phyloP scores from a whole-genome alignment of 1,140 invertebrate genomes.

The Bradysia coprophila region DNA sequence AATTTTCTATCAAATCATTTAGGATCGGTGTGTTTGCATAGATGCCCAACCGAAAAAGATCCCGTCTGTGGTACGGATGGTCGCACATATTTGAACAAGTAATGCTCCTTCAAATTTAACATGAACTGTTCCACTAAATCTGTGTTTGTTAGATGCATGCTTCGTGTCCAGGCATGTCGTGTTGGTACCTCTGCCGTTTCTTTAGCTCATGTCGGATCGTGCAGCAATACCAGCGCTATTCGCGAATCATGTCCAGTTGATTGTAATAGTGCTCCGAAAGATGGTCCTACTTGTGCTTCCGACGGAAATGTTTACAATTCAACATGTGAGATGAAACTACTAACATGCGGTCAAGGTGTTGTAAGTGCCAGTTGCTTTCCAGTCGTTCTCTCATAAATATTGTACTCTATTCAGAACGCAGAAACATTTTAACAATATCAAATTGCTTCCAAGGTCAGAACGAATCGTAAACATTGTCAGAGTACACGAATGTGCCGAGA shows the following conservation, averaged over 20 bases:
- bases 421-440: neutral
- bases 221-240: slow-evolving; percentile 73
- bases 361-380: slow-evolving; percentile 10
- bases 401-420: neutral
- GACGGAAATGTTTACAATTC: slow-evolving; percentile 87
- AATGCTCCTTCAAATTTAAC: neutral
- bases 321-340: slow-evolving; percentile 79
- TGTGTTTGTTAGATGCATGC: slow-evolving; percentile 53
- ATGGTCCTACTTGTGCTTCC: slow-evolving; percentile 78
- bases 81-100: slow-evolving; percentile 62
- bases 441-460: slow-evolving; percentile 34
- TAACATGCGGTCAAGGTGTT: slow-evolving; percentile 78
- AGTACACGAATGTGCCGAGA: slow-evolving; percentile 81
- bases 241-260: slow-evolving; percentile 74
- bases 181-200: slow-evolving; percentile 32
- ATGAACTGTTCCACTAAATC: neutral
- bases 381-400: neutral
- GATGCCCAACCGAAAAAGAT: slow-evolving; percentile 64
- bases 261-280: slow-evolving; percentile 61
- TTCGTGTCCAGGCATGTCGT: slow-evolving; percentile 53
- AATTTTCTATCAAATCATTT: too few relatives aligned
- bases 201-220: slow-evolving; percentile 64
- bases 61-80: slow-evolving; percentile 82
- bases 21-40: slow-evolving; percentile 61
- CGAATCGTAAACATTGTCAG: slow-evolving; percentile 74